Percentiles rank a stretch among this genome's conserved stretches.
Evolutionary conservation across 2,113 vertebrate genomes (phyloP).

Genomic region (Indri indri): DNA sequence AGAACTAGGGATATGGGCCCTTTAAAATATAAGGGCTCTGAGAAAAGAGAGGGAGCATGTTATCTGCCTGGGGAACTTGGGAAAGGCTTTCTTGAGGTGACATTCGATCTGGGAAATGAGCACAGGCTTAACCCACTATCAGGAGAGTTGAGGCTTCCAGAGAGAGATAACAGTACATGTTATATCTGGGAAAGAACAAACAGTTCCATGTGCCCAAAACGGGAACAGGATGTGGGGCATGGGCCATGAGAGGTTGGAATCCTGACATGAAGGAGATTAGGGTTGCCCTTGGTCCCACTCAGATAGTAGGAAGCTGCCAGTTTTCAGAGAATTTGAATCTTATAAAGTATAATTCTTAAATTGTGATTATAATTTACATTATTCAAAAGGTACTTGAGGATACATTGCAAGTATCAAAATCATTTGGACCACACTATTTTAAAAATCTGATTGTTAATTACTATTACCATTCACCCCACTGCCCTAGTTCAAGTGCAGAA

Average conservation of each 20-base stretch:
- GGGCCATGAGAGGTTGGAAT: background rate
- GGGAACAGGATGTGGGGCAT: background rate
- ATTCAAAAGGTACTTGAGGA: background rate
- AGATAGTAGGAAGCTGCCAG: background rate
- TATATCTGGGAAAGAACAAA: background rate
- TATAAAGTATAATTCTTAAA: background rate
- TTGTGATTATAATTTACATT: background rate
- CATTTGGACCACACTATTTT: background rate
- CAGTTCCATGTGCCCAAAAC: background rate
- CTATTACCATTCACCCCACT: background rate
- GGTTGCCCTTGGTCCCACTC: background rate
- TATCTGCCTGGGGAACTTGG: too few relatives aligned
- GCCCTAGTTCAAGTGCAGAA: background rate
- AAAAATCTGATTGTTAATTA: background rate
- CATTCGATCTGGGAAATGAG: background rate
- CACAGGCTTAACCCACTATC: background rate
- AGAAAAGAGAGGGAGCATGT: background rate
- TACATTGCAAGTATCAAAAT: background rate
- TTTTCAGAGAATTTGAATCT: background rate
- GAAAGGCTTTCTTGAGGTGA: background rate
- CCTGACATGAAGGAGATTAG: background rate
- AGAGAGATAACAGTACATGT: background rate
- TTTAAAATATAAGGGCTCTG: background rate
- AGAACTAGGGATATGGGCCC: rapidly evolving
- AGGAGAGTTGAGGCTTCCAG: background rate